Evolutionary conservation across 2,888 invertebrate genomes (phyloP), one percentile per base, ranked within the genome.

Genomic region (Cremastinae sp.): DNA sequence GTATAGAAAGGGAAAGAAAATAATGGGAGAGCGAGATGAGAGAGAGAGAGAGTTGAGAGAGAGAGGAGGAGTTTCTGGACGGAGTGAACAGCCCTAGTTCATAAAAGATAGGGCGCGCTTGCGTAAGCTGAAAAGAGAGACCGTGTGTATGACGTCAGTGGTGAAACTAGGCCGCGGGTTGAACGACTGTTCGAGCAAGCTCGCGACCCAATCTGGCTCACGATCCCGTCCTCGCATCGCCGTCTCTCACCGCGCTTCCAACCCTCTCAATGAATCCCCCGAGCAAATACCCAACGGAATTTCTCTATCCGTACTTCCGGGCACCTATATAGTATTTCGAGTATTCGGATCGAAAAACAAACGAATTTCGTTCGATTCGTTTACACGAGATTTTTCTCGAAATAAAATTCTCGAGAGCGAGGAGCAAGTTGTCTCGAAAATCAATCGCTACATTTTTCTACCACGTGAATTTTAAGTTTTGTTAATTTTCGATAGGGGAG

Each of bases 141-240:
- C 77, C n/a, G n/a, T 74, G 80, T 74, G 83, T 82, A 84, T 87
- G 87, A 87, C 87, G 87, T 87, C 87, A 86, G 84, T 74, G 79
- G 80, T 78, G 82, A 85, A 88, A 85, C 86, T 88, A 87, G 88
- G 87, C 83, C 88, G 86, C 84, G 88, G 86, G 88, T 88, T 88
- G 88, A 88, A 88, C 87, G 88, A 88, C 88, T 88, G 85, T 83
- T 85, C 82, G 83, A 86, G 86, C 85, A 79, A 81, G 82, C 83
- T 83, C 82, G 79, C 82, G 79, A 83, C 83, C 81, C 82, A 85
- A 87, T 85, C 85, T 86, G 82, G 86, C 85, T 78, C 86, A 82
- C 80, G 66, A 64, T 75, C 61, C 72, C 62, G 64, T 39, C 69
- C 14, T 39, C 41, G 16, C 18, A 43, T 2, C 41, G 65, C 41